Evolutionary conservation across 2,888 invertebrate genomes (phyloP).

Genomic region (Trimorus sp.): DNA sequence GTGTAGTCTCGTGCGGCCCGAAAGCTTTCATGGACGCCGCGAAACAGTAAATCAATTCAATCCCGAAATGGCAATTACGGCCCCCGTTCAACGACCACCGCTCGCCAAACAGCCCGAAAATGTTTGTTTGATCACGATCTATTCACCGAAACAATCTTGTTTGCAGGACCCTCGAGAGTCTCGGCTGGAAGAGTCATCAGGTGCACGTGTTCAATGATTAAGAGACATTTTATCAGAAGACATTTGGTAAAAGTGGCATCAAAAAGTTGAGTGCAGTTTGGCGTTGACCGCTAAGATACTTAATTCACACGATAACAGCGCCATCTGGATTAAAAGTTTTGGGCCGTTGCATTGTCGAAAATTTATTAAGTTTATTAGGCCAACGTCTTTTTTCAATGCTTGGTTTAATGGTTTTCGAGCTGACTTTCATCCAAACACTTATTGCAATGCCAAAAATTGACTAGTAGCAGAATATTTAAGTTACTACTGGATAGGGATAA

Average conservation of each 20-base stretch:
- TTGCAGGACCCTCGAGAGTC: conserved; percentile 73
- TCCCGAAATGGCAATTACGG: neutral
- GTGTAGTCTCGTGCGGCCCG: conserved; percentile 78
- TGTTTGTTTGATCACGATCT: neutral
- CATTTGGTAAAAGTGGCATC: no score
- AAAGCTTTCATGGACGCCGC: conserved; percentile 73
- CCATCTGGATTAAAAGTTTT: no score
- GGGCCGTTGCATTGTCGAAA: no score
- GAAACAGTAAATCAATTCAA: conserved; percentile 69
- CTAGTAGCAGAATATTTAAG: no score
- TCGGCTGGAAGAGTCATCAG: conserved; percentile 74
- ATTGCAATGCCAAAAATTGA: no score
- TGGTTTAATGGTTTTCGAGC: no score
- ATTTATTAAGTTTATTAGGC: no score
- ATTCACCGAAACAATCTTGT: neutral
- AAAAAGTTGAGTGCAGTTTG: no score
- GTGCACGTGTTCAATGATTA: conserved; percentile 40
- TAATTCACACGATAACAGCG: neutral
- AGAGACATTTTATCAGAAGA: neutral
- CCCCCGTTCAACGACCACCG: neutral
- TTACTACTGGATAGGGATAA: no score
- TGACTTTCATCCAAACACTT: no score
- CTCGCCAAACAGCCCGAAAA: neutral
- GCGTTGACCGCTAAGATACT: neutral
- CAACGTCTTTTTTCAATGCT: no score